These are phyloP conservation scores for Falco peregrinus DNA, from an alignment of 2,797 vertebrate genomes.

Conservation along the genomic window DNA sequence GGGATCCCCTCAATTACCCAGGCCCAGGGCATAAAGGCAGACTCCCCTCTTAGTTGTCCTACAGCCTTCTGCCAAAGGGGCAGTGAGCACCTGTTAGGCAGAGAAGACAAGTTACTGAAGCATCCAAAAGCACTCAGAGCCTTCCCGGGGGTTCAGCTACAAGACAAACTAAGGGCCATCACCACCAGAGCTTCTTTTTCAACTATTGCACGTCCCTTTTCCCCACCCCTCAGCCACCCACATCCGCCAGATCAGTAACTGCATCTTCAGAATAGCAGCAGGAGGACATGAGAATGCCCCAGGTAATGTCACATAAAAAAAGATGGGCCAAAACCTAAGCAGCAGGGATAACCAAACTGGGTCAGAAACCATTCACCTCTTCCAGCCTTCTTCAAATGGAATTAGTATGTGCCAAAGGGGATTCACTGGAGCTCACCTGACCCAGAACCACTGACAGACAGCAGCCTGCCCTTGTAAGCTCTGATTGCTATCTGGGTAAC, in stretches of 20 bases:
- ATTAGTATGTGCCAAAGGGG: background rate
- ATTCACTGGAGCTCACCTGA: background rate
- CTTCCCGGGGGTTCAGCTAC: background rate
- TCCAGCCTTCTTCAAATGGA: background rate
- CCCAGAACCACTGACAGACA: background rate
- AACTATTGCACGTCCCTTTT: rapidly evolving
- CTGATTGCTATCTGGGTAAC: background rate
- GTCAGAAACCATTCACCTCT: background rate
- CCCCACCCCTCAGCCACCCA: background rate
- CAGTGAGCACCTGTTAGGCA: background rate
- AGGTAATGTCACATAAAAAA: too few species aligned
- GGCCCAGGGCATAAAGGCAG: background rate
- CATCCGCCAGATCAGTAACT: background rate
- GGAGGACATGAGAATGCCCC: background rate
- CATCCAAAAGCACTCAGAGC: background rate
- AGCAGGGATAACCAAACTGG: background rate
- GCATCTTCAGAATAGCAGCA: background rate
- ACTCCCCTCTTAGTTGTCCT: background rate
- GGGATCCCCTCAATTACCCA: background rate
- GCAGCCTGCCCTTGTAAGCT: background rate
- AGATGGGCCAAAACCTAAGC: background rate
- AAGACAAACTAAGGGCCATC: background rate
- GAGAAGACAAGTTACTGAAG: background rate
- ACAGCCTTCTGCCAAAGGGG: background rate
- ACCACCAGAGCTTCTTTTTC: background rate